A percentile compares a stretch with the other conserved stretches of the same genome.
Evolutionary conservation across 2,888 invertebrate genomes (phyloP).

Genomic region (Zonitis immaculata): DNA sequence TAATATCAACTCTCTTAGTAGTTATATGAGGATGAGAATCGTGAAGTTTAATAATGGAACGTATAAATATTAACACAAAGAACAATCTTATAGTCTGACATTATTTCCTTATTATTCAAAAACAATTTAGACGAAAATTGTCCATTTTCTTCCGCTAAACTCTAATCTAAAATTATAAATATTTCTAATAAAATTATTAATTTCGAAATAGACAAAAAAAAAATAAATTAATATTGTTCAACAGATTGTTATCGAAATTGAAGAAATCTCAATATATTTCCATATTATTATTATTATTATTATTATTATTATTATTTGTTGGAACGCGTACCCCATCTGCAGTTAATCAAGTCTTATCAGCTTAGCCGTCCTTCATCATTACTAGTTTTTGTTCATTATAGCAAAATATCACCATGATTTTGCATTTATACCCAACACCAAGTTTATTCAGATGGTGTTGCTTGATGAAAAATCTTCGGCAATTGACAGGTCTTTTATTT

Average conservation of each 20-base stretch:
- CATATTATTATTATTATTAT: no score
- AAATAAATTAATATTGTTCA: no score
- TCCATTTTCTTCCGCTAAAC: background rate
- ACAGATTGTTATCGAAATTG: no score
- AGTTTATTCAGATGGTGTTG: conserved; percentile 39
- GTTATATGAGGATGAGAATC: conserved; percentile 34
- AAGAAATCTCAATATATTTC: no score
- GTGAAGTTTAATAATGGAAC: conserved; percentile 36
- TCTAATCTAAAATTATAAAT: no score
- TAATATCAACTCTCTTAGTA: conserved; percentile 37
- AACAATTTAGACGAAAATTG: background rate
- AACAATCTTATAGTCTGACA: conserved; percentile 16
- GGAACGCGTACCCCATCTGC: conserved; percentile 39
- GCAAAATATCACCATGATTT: conserved; percentile 43
- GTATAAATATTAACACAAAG: conserved; percentile 42
- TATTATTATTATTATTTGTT: conserved; percentile 1
- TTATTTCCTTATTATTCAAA: conserved; percentile 16
- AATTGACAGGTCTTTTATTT: conserved; percentile 51
- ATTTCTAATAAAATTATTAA: no score
- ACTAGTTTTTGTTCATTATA: conserved; percentile 49
- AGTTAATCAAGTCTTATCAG: conserved; percentile 46
- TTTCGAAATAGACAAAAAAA: no score
- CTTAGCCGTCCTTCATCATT: conserved; percentile 45
- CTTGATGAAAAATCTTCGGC: conserved; percentile 50
- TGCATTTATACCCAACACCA: background rate